Percentiles rank a stretch among this genome's conserved stretches.
Evolutionary conservation across 2,888 invertebrate genomes (phyloP).

Genomic region (Athalia cordata): DNA sequence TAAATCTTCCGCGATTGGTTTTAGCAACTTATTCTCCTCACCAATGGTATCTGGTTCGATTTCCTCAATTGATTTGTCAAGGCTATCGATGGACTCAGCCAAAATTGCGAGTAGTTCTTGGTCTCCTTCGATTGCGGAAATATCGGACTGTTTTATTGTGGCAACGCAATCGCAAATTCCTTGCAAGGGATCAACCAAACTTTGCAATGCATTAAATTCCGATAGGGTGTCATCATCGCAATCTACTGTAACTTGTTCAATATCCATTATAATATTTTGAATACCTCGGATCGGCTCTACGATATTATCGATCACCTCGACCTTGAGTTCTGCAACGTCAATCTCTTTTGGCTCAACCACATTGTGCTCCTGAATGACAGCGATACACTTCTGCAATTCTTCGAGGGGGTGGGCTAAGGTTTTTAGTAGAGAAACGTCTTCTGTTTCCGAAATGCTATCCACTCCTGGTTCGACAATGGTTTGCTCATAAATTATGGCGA

Average conservation of each 20-base stretch:
- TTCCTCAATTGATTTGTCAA: constrained; percentile 28
- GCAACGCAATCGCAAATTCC: constrained; percentile 66
- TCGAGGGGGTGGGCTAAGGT: constrained; percentile 64
- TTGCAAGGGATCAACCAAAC: constrained; percentile 50
- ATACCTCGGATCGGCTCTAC: constrained; percentile 47
- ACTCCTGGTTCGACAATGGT: constrained; percentile 56
- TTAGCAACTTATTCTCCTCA: constrained; percentile 15
- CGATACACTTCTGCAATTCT: constrained; percentile 66
- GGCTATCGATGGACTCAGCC: constrained; percentile 16
- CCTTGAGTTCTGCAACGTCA: constrained; percentile 16
- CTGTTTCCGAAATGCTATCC: constrained; percentile 55
- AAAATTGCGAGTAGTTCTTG: neutral
- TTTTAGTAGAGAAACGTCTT: constrained; percentile 60
- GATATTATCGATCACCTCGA: constrained; percentile 51
- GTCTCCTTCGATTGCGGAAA: neutral
- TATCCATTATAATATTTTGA: constrained; percentile 45
- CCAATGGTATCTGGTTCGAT: constrained; percentile 13
- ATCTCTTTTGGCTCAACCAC: constrained; percentile 52
- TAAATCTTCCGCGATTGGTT: constrained; percentile 21
- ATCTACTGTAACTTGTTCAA: constrained; percentile 37
- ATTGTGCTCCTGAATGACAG: constrained; percentile 65
- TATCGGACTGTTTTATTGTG: constrained; percentile 63
- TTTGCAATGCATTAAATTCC: constrained; percentile 29
- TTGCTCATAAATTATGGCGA: constrained; percentile 64
- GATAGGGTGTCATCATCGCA: constrained; percentile 37